Percentiles rank a stretch among this genome's conserved stretches.
phyloP scores from a whole-genome alignment of 2,888 invertebrate species.

The Noctua janthe region DNA sequence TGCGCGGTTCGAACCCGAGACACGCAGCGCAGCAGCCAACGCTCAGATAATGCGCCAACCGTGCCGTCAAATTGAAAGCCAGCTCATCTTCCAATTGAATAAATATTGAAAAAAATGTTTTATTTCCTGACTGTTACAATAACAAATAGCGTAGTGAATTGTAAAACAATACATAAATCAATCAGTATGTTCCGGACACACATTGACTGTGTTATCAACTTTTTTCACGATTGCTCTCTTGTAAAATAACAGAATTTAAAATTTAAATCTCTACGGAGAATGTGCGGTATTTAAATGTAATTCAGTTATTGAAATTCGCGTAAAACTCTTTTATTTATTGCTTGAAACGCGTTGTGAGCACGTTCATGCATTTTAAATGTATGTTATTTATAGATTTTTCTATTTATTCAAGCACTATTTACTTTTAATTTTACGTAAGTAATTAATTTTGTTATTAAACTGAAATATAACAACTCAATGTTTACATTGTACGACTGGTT shows the following conservation, averaged over 20 bases:
- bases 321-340: slow-evolving; percentile 30
- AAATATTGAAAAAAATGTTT: neutral
- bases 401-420: neutral
- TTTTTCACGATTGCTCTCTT: slow-evolving; percentile 27
- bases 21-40: too few species aligned
- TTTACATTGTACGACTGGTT: neutral
- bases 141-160: slow-evolving; percentile 45
- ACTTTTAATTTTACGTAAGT: neutral
- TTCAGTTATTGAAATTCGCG: slow-evolving; percentile 34
- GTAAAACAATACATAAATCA: slow-evolving; percentile 57
- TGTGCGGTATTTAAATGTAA: slow-evolving; percentile 29
- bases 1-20: too few species aligned
- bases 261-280: slow-evolving; percentile 14
- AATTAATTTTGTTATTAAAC: neutral
- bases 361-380: neutral
- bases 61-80: neutral
- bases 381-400: neutral
- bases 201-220: slow-evolving; percentile 17
- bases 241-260: slow-evolving; percentile 46
- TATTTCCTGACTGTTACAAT: slow-evolving; percentile 16
- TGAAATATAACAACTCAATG: neutral
- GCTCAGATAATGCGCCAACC: too few species aligned
- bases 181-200: slow-evolving; percentile 46
- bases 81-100: slow-evolving; percentile 13
- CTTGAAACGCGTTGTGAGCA: slow-evolving; percentile 18